Evolutionary conservation across 2,888 invertebrate species (phyloP).

Genomic region (Dusona sp.): DNA sequence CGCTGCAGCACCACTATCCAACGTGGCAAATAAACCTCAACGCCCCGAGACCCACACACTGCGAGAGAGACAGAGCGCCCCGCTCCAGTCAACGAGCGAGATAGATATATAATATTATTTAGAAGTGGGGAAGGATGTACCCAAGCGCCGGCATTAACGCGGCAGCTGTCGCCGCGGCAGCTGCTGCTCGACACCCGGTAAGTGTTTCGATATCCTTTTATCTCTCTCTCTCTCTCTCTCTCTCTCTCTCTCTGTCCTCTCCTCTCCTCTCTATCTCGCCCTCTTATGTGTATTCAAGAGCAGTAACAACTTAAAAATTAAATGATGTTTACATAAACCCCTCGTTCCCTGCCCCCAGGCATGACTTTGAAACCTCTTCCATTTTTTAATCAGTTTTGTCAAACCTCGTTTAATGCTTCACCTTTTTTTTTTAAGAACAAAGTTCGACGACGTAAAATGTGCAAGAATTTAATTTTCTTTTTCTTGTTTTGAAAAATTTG

Average conservation of each 20-base stretch:
- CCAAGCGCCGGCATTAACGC: slow-evolving; percentile 83
- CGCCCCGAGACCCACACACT: slow-evolving; percentile 13
- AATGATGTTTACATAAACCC: not conserved
- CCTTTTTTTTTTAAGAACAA: not conserved
- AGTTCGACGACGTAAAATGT: not conserved
- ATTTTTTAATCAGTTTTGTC: not conserved
- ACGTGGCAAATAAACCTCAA: slow-evolving; percentile 23
- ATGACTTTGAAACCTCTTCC: not conserved
- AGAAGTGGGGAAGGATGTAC: slow-evolving; percentile 78
- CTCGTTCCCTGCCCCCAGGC: not conserved
- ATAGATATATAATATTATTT: slow-evolving; percentile 32
- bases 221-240: not conserved
- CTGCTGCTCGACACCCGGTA: slow-evolving; percentile 84
- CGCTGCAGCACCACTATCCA: slow-evolving; percentile 54
- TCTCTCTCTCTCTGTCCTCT: not conserved
- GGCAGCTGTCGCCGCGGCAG: slow-evolving; percentile 84
- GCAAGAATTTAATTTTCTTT: not conserved
- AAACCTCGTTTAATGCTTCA: not conserved
- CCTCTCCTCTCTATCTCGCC: not conserved
- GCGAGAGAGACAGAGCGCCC: slow-evolving; percentile 33
- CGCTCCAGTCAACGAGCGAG: slow-evolving; percentile 14
- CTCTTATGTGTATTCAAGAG: slow-evolving; percentile 7
- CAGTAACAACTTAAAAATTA: not conserved
- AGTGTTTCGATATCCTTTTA: slow-evolving; percentile 67
- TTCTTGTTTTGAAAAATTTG: not conserved